phyloP scores from a whole-genome alignment of 2,888 invertebrate genomes.

The Drosophila cognata region DNA sequence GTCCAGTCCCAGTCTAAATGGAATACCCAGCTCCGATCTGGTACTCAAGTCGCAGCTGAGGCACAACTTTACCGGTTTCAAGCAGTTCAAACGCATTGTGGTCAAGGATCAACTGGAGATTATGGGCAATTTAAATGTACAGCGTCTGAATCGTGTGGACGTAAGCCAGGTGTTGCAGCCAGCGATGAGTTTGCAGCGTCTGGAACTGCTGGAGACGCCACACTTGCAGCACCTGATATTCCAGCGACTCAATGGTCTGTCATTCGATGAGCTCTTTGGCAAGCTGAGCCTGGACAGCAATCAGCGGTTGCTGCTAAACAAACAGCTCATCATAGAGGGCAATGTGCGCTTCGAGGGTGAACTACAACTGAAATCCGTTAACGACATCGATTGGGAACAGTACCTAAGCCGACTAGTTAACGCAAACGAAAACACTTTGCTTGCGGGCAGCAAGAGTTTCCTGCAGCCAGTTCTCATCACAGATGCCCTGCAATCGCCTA shows the following conservation, averaged over 20 bases:
- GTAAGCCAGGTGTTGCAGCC: slow-evolving; percentile 58
- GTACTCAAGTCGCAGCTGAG: slow-evolving; percentile 51
- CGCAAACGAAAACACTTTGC: slow-evolving; percentile 48
- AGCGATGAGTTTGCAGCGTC: slow-evolving; percentile 63
- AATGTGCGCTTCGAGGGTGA: slow-evolving; percentile 69
- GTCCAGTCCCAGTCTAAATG: slow-evolving; percentile 56
- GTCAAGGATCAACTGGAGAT: slow-evolving; percentile 53
- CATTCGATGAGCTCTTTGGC: slow-evolving; percentile 71
- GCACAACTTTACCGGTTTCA: slow-evolving; percentile 55
- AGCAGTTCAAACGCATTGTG: slow-evolving; percentile 67
- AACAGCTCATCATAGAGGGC: slow-evolving; percentile 80
- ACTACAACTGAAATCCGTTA: slow-evolving; percentile 68
- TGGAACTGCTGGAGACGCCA: slow-evolving; percentile 60
- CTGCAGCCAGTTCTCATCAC: slow-evolving; percentile 58
- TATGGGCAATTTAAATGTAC: slow-evolving; percentile 39
- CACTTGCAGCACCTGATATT: slow-evolving; percentile 66
- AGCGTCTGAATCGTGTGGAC: slow-evolving; percentile 61
- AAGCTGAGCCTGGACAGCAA: slow-evolving; percentile 41
- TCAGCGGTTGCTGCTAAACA: slow-evolving; percentile 71
- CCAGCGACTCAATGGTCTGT: slow-evolving; percentile 75
- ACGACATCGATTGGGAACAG: slow-evolving; percentile 69
- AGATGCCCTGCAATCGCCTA: slow-evolving; percentile 53
- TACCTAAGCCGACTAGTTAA: slow-evolving; percentile 68
- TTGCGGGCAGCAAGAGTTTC: slow-evolving; percentile 73
- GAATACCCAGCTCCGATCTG: slow-evolving; percentile 58